A percentile compares a stretch with the other conserved stretches of the same genome.
Evolutionary conservation across 2,888 invertebrate species (phyloP).

Genomic region (Meliscaeva auricollis): DNA sequence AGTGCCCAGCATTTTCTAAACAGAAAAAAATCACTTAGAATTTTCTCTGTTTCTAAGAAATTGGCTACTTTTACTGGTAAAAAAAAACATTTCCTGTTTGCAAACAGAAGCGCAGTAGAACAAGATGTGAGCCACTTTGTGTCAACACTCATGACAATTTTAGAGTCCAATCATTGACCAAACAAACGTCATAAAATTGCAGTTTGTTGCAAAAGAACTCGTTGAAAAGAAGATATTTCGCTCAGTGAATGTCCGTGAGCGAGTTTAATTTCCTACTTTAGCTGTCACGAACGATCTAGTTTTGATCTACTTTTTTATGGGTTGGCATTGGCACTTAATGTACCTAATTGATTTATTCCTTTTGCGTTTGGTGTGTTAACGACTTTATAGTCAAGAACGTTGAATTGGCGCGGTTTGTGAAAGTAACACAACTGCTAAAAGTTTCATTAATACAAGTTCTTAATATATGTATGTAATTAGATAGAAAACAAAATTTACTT

Average conservation of each 20-base stretch:
- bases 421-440: too few species aligned
- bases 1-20: too few species aligned
- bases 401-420: background rate
- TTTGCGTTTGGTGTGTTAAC: conserved; percentile 19
- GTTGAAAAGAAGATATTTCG: conserved; percentile 21
- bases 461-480: too few species aligned
- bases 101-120: background rate
- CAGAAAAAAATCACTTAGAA: background rate
- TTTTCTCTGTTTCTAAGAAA: conserved; percentile 8
- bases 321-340: conserved; percentile 22
- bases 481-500: too few species aligned
- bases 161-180: conserved; percentile 21
- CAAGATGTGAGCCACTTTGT: conserved; percentile 1
- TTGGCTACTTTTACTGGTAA: background rate
- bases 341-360: conserved; percentile 36
- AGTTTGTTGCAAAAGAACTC: conserved; percentile 29
- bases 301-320: conserved; percentile 34
- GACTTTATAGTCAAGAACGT: background rate
- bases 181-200: conserved; percentile 29
- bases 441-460: too few species aligned
- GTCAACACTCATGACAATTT: background rate
- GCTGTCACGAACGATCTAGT: conserved; percentile 10
- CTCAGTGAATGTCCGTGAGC: conserved; percentile 32
- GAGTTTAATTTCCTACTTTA: conserved; percentile 46
- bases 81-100: conserved; percentile 2